These are phyloP conservation scores for Natator depressus DNA, from an alignment of 2,113 vertebrate species.

Conservation along the genomic window DNA sequence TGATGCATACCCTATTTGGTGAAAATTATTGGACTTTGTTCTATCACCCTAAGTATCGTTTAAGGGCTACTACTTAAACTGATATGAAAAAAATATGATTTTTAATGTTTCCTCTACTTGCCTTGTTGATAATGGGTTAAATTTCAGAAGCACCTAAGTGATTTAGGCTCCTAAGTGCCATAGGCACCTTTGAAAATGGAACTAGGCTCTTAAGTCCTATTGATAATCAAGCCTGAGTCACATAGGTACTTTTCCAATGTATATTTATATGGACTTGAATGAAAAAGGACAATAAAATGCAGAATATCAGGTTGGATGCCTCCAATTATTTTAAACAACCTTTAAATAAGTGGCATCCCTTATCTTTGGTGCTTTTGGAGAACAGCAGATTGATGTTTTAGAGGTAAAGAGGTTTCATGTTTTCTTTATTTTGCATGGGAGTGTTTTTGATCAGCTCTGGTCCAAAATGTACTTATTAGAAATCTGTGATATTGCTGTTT, in stretches of 20 bases:
- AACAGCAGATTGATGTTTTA: not conserved
- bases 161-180: not conserved
- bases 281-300: not conserved
- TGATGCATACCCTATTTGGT: constrained; percentile 56
- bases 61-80: not conserved
- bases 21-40: constrained; percentile 51
- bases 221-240: not conserved
- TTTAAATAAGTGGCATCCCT: not conserved
- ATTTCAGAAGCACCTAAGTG: not conserved
- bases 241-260: not conserved
- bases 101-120: not conserved
- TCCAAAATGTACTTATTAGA: constrained; percentile 1
- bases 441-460: fast-evolving
- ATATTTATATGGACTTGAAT: not conserved
- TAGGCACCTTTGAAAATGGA: too few species aligned
- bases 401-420: not conserved
- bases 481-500: not conserved
- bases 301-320: not conserved
- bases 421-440: not conserved
- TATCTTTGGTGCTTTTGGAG: not conserved
- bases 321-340: not conserved
- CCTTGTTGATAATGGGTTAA: constrained; percentile 14
- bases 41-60: constrained; percentile 10
- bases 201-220: fast-evolving
- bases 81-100: constrained; percentile 31